Conservation (phyloP, 2,113 vertebrate genomes). For the Corythoichthys haematopterus region DNA sequence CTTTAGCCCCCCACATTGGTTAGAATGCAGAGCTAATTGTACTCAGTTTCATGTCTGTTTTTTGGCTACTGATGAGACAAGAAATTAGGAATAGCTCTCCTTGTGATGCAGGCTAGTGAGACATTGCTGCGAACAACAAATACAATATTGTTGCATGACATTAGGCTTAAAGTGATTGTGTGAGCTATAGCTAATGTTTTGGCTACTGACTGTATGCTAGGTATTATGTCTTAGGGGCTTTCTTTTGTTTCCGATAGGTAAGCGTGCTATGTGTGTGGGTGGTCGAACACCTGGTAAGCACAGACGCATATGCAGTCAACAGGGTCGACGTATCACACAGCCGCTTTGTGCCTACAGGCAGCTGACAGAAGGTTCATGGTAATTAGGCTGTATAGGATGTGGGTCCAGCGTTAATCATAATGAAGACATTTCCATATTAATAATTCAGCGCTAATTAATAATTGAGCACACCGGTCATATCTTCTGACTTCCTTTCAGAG, state of each 20-base stretch:
- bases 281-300: slow-evolving; percentile 8
- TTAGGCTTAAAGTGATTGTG: neutral
- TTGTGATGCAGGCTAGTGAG: neutral
- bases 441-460: slow-evolving; percentile 49
- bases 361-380: slow-evolving; percentile 15
- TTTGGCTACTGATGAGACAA: neutral
- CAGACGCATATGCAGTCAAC: neutral
- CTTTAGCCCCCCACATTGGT: too few species aligned
- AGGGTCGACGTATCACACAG: slow-evolving; percentile 1
- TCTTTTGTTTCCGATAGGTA: neutral
- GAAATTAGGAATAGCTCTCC: neutral
- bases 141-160: neutral
- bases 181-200: neutral
- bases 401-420: slow-evolving; percentile 46
- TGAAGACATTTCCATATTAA: slow-evolving; percentile 29
- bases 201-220: neutral
- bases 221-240: neutral
- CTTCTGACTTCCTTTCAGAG: slow-evolving; percentile 35
- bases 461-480: slow-evolving; percentile 38
- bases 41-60: neutral
- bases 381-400: slow-evolving; percentile 31
- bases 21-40: neutral
- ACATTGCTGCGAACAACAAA: neutral
- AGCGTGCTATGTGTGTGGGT: neutral
- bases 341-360: slow-evolving; percentile 26